A percentile compares a stretch with the other conserved stretches of the same genome.
Evolutionary conservation across 2,113 vertebrate genomes (phyloP).

Genomic region (crab-eating macaque (Macaca fascicularis)): T2T-MFA8v1.1 NC_088378.1:80083001-80083500

Average conservation of each 20-base stretch:
- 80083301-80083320: not conserved
- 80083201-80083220: not conserved
- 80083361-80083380: slow-evolving; percentile 44
- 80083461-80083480: slow-evolving; percentile 47
- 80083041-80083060: not conserved
- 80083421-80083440: slow-evolving; percentile 40
- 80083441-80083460: slow-evolving; percentile 41
- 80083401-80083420: slow-evolving; percentile 40
- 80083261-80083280: slow-evolving; percentile 18
- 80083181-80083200: slow-evolving; percentile 7
- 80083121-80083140: not conserved
- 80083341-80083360: not conserved
- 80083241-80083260: not conserved
- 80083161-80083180: not conserved
- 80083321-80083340: slow-evolving; percentile 23
- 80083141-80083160: not conserved
- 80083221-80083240: not conserved
- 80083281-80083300: not conserved
- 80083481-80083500: slow-evolving; percentile 51
- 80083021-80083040: not conserved
- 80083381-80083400: slow-evolving; percentile 50
- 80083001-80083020: slow-evolving; percentile 26
- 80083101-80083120: not conserved
- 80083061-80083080: not conserved
- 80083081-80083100: not conserved